Evolutionary conservation across 2,888 invertebrate genomes (phyloP), one percentile per base, ranked within the genome.

Genomic region (Andrena flavipes): DNA sequence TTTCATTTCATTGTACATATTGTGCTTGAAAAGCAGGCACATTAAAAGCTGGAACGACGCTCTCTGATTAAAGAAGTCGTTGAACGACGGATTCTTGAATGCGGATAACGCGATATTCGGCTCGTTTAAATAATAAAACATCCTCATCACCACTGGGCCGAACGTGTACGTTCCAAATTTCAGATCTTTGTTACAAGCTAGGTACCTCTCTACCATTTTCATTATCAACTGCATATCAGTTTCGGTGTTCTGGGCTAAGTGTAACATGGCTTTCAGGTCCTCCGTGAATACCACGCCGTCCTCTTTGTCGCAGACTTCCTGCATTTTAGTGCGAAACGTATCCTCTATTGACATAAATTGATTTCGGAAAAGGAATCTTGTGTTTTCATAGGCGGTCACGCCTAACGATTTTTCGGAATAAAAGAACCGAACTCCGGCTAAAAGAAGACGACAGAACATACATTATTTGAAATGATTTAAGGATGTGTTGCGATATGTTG

Each of bases 101-200:
- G 96, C 95, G 92, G 95, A 88, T 16, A 96, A 91, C 13, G 97
- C 97, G 82, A 96, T 93, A 59, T 96, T 95, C 1, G 96, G 96
- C 89, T 96, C 95, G 92, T 97, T 96, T 51, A 97, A 93, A 88
- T 95, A 94, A 92, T 97, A 95, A 79, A 96, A 96, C 95, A 97
- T 95, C 89, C 98, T 95, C 97, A 98, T 97, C 0, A 97, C 95
- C 16, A 98, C 96, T 4, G 98, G 97, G 0, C 98, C 98, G 95
- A 98, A 98, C 5, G 96, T 92, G 93, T 96, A 98, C 86, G 95
- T 96, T n/a, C 97, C 97, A 95, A 98, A 97, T 80, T 97, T 94
- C 75, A 96, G 92, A 85, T 97, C 96, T 82, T 96, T 96, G 92
- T 97, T 97, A 23, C 94, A 92, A 90, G 96, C 96, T 90, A 96